These are phyloP conservation scores for Cotesia glomerata DNA, from an alignment of 1,140 invertebrate species.

Conservation along the genomic window DNA sequence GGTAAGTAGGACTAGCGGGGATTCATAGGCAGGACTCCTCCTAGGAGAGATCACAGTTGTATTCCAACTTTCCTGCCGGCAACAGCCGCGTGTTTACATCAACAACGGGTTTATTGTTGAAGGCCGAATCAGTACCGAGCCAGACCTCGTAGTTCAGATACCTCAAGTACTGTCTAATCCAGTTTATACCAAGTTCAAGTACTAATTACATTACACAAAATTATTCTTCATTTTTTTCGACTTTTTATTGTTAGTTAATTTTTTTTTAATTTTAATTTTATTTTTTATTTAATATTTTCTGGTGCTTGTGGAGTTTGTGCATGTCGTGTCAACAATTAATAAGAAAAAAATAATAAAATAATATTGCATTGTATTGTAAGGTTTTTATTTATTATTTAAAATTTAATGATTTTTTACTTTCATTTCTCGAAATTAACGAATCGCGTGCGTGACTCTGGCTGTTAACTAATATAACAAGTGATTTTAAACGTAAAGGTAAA, in stretches of 20 bases:
- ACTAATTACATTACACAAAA: no score
- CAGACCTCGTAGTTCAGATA: no score
- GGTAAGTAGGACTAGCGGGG: conserved; percentile 65
- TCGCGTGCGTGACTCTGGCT: background rate
- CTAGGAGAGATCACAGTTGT: conserved; percentile 62
- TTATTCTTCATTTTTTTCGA: no score
- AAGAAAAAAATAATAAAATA: no score
- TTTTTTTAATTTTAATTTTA: background rate
- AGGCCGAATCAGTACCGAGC: background rate
- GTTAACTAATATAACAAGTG: no score
- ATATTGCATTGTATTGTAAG: background rate
- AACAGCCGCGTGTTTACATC: conserved; percentile 19
- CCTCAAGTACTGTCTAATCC: no score
- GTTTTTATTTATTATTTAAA: no score
- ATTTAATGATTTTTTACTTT: background rate
- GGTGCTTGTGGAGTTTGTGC: background rate
- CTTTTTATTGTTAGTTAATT: no score
- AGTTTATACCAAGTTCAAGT: no score
- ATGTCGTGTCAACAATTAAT: background rate
- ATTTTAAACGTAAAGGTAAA: no score
- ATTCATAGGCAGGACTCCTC: conserved; percentile 63
- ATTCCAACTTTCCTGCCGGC: conserved; percentile 48
- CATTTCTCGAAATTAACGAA: background rate
- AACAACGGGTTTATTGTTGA: conserved; percentile 21
- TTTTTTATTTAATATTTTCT: background rate